Conservation (phyloP, 2,888 invertebrate species). For the Cerceris rybyensis region DNA sequence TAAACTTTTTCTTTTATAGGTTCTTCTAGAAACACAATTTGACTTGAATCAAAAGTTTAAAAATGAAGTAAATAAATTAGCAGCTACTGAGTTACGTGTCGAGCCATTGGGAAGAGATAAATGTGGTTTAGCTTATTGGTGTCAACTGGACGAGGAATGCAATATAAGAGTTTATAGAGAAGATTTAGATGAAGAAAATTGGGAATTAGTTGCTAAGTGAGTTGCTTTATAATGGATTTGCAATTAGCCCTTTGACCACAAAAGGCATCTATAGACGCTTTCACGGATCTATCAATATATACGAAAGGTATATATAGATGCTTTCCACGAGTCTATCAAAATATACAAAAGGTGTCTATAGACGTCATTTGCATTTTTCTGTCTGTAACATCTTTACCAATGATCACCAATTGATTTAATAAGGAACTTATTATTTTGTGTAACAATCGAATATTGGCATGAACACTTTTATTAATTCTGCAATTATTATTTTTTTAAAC, state of each 20-base stretch:
- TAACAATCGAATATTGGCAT: too few relatives aligned
- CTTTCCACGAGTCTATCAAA: too few relatives aligned
- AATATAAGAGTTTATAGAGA: slow-evolving; percentile 96
- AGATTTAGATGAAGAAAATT: slow-evolving; percentile 97
- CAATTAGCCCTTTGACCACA: slow-evolving; percentile 6
- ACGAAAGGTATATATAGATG: too few relatives aligned
- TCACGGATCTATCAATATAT: too few relatives aligned
- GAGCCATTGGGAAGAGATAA: slow-evolving; percentile 96
- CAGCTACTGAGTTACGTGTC: slow-evolving; percentile 91
- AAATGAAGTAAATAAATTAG: slow-evolving; percentile 90
- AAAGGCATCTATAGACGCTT: too few relatives aligned
- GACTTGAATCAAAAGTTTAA: slow-evolving; percentile 97
- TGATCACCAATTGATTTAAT: too few relatives aligned
- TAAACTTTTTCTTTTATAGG: slow-evolving; percentile 83
- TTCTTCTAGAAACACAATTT: slow-evolving; percentile 96
- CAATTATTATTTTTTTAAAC: too few relatives aligned
- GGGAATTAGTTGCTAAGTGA: slow-evolving; percentile 95
- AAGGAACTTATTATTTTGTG: too few relatives aligned
- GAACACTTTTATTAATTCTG: too few relatives aligned
- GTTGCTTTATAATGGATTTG: slow-evolving; percentile 57
- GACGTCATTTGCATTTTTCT: too few relatives aligned
- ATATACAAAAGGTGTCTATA: too few relatives aligned
- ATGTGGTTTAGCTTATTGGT: slow-evolving; percentile 96
- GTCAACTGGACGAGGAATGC: slow-evolving; percentile 93
- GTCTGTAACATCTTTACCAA: too few relatives aligned